Conservation (phyloP, 2,113 vertebrate genomes). For the Rattus rattus region DNA sequence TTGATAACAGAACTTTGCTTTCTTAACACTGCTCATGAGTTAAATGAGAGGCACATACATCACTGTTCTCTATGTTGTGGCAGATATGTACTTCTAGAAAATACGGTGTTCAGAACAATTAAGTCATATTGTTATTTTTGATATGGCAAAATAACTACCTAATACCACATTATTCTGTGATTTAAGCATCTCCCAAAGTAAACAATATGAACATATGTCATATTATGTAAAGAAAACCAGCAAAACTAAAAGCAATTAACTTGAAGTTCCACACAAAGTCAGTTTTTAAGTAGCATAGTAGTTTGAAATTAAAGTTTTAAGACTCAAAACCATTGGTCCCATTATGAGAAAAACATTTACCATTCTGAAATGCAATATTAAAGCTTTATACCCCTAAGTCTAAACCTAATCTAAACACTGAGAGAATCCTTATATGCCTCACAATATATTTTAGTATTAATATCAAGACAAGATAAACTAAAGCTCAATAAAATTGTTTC, state of each 20-base stretch:
- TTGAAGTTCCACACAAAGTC: not conserved
- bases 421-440: not conserved
- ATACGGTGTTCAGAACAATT: not conserved
- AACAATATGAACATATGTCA: constrained; percentile 72
- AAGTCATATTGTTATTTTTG: constrained; percentile 83
- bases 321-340: not conserved
- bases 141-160: constrained; percentile 84
- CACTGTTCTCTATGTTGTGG: not conserved
- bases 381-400: not conserved
- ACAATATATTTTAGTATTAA: constrained; percentile 25
- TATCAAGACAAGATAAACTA: constrained; percentile 30
- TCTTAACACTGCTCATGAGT: not conserved
- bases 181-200: constrained; percentile 81
- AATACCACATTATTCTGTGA: constrained; percentile 78
- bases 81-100: not conserved
- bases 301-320: constrained; percentile 37
- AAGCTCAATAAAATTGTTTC: not conserved
- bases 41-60: not conserved
- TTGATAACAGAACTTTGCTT: not conserved
- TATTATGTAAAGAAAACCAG: not conserved
- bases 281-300: not conserved
- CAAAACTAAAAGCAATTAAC: not conserved
- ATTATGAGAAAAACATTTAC: not conserved
- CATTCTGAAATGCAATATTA: constrained; percentile 17
- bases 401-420: not conserved